A percentile compares a stretch with the other conserved stretches of the same genome.
These are phyloP conservation scores for Orius laevigatus DNA, from an alignment of 1,140 invertebrate species.

Conservation along the genomic window DNA sequence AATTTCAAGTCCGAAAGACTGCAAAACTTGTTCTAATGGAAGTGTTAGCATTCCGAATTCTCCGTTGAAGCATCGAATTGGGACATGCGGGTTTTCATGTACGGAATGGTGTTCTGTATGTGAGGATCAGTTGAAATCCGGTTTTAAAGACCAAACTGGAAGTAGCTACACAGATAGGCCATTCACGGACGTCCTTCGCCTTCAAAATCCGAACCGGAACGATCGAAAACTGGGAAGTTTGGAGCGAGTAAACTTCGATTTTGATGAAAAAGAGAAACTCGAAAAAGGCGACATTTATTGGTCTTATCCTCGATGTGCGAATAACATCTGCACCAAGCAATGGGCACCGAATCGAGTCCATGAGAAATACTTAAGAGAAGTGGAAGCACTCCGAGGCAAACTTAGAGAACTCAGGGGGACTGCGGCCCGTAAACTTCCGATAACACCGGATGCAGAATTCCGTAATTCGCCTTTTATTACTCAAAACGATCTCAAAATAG, in stretches of 20 bases:
- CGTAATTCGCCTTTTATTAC: background rate
- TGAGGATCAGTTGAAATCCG: slow-evolving; percentile 7
- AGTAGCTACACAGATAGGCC: background rate
- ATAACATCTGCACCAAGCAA: background rate
- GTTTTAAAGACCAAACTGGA: background rate
- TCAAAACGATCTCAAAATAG: too few relatives aligned
- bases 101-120: slow-evolving; percentile 14
- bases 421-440: slow-evolving; percentile 7
- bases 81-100: slow-evolving; percentile 12
- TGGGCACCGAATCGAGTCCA: slow-evolving; percentile 12
- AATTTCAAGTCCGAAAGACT: slow-evolving; percentile 5
- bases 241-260: background rate
- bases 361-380: slow-evolving; percentile 18
- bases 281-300: background rate
- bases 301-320: background rate
- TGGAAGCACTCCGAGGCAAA: slow-evolving; percentile 18
- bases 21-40: background rate
- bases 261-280: background rate
- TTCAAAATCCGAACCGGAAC: background rate
- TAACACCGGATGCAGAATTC: background rate
- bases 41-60: background rate
- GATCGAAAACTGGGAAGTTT: background rate
- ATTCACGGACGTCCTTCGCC: background rate
- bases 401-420: slow-evolving; percentile 13
- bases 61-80: background rate